Percentiles rank a stretch among this genome's conserved stretches.
These are phyloP conservation scores for Etia nguti DNA, from an alignment of 2,113 vertebrate species.

Conservation along the genomic window DNA sequence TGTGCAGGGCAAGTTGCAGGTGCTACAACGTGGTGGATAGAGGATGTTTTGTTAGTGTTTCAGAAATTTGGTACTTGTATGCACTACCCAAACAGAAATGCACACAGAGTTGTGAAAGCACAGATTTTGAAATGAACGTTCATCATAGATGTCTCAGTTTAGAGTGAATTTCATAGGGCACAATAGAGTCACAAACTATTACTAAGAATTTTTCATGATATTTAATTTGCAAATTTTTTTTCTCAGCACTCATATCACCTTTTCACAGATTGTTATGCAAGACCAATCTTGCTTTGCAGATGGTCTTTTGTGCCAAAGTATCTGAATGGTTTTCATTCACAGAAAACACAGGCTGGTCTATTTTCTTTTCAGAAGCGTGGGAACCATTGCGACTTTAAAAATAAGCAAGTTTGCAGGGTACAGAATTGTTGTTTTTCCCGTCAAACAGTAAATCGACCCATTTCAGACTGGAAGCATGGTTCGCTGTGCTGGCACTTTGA, in stretches of 20 bases:
- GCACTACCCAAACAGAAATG: not conserved
- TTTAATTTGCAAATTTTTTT: not conserved
- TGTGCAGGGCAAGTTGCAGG: not conserved
- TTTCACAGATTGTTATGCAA: not conserved
- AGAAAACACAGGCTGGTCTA: not conserved
- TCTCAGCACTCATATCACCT: not conserved
- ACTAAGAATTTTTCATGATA: not conserved
- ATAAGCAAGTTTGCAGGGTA: not conserved
- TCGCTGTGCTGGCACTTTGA: slow-evolving; percentile 2
- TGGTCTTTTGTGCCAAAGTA: not conserved
- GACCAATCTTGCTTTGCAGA: not conserved
- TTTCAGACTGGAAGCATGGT: slow-evolving; percentile 12
- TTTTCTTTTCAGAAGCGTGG: not conserved
- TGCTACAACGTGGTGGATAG: not conserved
- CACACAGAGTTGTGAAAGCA: not conserved
- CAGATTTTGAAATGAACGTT: not conserved
- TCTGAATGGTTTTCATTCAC: not conserved
- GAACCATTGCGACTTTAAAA: not conserved
- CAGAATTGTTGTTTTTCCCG: not conserved
- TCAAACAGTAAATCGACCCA: slow-evolving; percentile 25
- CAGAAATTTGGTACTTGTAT: not conserved
- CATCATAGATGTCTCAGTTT: not conserved
- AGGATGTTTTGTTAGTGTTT: not conserved
- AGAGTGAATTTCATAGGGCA: not conserved
- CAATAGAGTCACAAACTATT: not conserved